These are phyloP conservation scores for Anastatus disparis DNA, from an alignment of 1,140 invertebrate species.

Conservation along the genomic window DNA sequence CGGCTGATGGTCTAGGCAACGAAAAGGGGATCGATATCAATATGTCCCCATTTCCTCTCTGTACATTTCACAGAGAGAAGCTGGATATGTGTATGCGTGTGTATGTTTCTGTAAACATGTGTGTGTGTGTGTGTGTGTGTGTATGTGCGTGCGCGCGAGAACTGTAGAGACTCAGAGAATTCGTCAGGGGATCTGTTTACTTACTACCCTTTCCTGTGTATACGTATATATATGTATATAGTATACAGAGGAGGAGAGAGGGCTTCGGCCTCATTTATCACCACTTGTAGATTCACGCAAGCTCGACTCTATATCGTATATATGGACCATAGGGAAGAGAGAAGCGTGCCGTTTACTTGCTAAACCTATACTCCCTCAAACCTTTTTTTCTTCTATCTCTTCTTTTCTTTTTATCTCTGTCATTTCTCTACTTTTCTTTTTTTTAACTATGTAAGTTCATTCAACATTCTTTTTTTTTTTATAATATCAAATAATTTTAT, in stretches of 20 bases:
- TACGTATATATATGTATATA: neutral
- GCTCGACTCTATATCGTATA: slow-evolving; percentile 41
- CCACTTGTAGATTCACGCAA: slow-evolving; percentile 64
- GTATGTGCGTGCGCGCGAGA: neutral
- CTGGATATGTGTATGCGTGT: too few relatives aligned
- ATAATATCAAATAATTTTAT: too few relatives aligned
- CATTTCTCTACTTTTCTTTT: too few relatives aligned
- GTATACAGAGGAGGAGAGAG: slow-evolving; percentile 53
- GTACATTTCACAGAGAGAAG: too few relatives aligned
- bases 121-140: neutral
- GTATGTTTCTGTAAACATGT: too few relatives aligned
- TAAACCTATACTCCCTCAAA: too few relatives aligned
- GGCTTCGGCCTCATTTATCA: slow-evolving; percentile 65
- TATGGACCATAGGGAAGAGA: neutral
- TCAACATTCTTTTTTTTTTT: too few relatives aligned
- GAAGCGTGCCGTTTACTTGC: too few relatives aligned
- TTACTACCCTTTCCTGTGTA: neutral
- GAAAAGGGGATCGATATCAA: neutral
- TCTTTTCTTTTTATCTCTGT: neutral
- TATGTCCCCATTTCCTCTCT: neutral
- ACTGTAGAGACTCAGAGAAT: neutral
- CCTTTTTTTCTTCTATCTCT: neutral
- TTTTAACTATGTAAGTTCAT: too few relatives aligned
- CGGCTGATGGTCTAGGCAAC: too few relatives aligned
- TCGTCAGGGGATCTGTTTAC: neutral